Conservation (phyloP, 1,140 invertebrate genomes). For the Streblospio benedicti region DNA sequence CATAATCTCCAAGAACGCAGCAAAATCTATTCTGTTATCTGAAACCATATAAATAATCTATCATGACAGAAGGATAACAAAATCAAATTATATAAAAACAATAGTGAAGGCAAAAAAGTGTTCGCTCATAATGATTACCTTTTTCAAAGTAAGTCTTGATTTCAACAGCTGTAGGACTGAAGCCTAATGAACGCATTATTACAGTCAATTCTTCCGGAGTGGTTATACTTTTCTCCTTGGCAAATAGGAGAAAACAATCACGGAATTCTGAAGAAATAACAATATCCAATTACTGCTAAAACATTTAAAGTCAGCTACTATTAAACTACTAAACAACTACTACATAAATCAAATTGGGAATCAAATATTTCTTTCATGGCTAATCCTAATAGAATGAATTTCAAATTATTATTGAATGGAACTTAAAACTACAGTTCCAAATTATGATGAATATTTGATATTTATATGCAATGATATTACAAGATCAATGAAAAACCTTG, state of each 20-base stretch:
- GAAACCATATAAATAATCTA: constrained; percentile 23
- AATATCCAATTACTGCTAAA: constrained; percentile 4
- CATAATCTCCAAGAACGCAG: constrained; percentile 90
- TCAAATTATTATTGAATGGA: too few relatives aligned
- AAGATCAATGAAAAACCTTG: too few relatives aligned
- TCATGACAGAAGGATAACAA: constrained; percentile 14
- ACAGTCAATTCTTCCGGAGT: constrained; percentile 81
- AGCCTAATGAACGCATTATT: constrained; percentile 84
- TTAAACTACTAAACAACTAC: too few relatives aligned
- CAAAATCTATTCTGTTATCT: constrained; percentile 87
- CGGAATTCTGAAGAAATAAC: constrained; percentile 68
- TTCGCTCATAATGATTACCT: constrained; percentile 47
- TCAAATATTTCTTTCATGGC: too few relatives aligned
- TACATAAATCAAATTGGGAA: too few relatives aligned
- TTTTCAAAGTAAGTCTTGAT: constrained; percentile 75
- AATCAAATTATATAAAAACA: constrained; percentile 14
- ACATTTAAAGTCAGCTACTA: not conserved
- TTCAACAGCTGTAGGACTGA: constrained; percentile 86
- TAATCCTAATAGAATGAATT: too few relatives aligned
- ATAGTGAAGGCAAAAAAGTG: constrained; percentile 8
- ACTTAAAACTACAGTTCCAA: too few relatives aligned
- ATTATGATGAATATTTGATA: too few relatives aligned
- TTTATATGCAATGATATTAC: too few relatives aligned
- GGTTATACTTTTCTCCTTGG: constrained; percentile 69
- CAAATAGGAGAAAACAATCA: constrained; percentile 89